Evolutionary conservation across 2,113 vertebrate species (phyloP), one percentile per base, ranked within the genome.

Genomic region (Thalassoma bifasciatum): DNA sequence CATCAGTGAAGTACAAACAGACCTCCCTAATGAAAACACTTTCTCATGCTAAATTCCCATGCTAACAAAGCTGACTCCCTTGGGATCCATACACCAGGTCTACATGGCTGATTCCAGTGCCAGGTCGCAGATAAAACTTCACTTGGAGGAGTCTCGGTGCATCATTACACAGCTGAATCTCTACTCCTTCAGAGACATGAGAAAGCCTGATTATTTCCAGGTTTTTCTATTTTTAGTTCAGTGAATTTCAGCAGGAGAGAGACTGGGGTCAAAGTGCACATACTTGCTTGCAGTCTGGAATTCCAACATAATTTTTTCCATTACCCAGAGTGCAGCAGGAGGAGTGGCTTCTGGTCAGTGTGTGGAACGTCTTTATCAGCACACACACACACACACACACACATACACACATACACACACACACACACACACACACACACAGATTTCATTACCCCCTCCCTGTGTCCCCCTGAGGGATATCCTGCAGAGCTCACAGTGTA

Each of bases 261-360:
- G 91, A 91, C 92, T 36, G 79, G 75, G 92, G 94, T 96, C 93
- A 94, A 82, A 95, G 95, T 91, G 89, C 94, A 92, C 90, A 92
- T 95, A 93, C 93, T 95, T 95, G 92, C 92, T 90, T 79, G 86
- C 91, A 89, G 72, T 86, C 91, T 94, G 94, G 95, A 95, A 95
- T 94, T 94, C 94, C 95, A 82, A 93, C 95, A 92, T 93, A 80
- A 79, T 92, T 95, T 96, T 94, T 96, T 96, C 96, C 96, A 96
- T 96, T 92, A 94, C 95, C 90, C 86, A 77, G 77, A 88, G 83
- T 23, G 72, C 65, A 63, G 71, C 52, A 36, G 94, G 94, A 94
- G 94, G 93, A n/a, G n/a, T n/a, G 90, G 91, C 85, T 75, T 81
- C 56, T 44, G 72, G 63, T 75, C 36, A 65, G 58, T 8, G 26